These are phyloP conservation scores for Agriotes lineatus DNA, from an alignment of 2,888 invertebrate genomes.

Conservation along the genomic window DNA sequence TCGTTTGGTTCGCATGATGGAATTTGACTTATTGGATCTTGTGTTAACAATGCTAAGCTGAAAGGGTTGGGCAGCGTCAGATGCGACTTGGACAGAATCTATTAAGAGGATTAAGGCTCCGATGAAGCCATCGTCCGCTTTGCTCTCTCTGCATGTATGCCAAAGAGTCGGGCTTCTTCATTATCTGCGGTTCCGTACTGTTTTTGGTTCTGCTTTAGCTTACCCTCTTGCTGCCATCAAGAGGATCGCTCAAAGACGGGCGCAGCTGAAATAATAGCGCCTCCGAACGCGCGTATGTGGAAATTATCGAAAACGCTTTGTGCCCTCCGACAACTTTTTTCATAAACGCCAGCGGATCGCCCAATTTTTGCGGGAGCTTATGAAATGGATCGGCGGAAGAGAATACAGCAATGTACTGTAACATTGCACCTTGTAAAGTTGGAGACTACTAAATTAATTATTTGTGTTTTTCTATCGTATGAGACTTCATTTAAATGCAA, in stretches of 20 bases:
- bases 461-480: too few relatives aligned
- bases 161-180: conserved; percentile 62
- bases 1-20: conserved; percentile 49
- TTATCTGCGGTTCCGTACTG: conserved; percentile 59
- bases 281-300: neutral
- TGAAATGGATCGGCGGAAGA: too few relatives aligned
- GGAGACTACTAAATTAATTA: too few relatives aligned
- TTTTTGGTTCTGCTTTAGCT: conserved; percentile 44
- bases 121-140: conserved; percentile 63
- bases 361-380: too few relatives aligned
- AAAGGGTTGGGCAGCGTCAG: conserved; percentile 63
- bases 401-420: too few relatives aligned
- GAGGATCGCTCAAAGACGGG: conserved; percentile 34
- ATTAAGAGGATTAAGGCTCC: conserved; percentile 67
- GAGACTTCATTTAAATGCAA: too few relatives aligned
- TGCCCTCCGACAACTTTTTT: neutral
- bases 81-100: conserved; percentile 66
- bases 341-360: too few relatives aligned
- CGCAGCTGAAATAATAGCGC: conserved; percentile 34
- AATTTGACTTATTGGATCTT: conserved; percentile 65
- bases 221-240: conserved; percentile 22
- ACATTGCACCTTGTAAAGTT: too few relatives aligned
- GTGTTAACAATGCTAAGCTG: conserved; percentile 65
- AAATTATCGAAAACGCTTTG: neutral
- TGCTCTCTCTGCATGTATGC: conserved; percentile 44